Percentiles rank a stretch among this genome's conserved stretches.
Conservation (phyloP, 2,888 invertebrate genomes). For the Scelioninae gen. 1 region DNA sequence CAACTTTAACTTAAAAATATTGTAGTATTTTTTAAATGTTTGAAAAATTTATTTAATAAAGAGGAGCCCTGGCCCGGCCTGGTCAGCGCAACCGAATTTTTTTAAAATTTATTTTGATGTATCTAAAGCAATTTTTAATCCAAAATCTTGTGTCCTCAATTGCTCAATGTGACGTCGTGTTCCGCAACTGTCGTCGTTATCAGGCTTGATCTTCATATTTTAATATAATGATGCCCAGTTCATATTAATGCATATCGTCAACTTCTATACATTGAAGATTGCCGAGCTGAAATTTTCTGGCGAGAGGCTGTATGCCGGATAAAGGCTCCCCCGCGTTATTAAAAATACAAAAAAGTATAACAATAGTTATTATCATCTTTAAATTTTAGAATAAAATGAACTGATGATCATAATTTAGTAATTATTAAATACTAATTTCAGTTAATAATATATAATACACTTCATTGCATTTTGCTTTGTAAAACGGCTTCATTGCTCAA, state of each 20-base stretch:
- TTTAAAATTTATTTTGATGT: constrained; percentile 46
- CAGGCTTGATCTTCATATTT: constrained; percentile 38
- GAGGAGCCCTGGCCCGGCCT: constrained; percentile 84
- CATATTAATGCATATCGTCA: constrained; percentile 25
- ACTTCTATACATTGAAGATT: constrained; percentile 57
- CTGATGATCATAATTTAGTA: not conserved
- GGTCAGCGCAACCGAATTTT: constrained; percentile 77
- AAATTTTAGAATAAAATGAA: not conserved
- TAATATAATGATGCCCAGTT: constrained; percentile 47
- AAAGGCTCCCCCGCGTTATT: constrained; percentile 75
- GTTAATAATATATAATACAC: too few species aligned
- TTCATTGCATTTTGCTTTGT: too few species aligned
- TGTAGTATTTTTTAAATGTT: not conserved
- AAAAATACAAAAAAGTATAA: constrained; percentile 14
- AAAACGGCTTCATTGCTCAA: constrained; percentile 13
- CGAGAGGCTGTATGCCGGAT: constrained; percentile 73
- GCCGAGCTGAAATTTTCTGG: constrained; percentile 66
- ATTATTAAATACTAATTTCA: too few species aligned
- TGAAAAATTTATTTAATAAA: constrained; percentile 49
- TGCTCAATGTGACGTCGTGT: constrained; percentile 35
- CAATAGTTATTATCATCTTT: not conserved
- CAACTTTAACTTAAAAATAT: not conserved
- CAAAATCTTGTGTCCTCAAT: constrained; percentile 41
- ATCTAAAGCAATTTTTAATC: constrained; percentile 23
- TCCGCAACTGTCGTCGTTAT: constrained; percentile 41